Conservation (phyloP, 2,888 invertebrate genomes). For the Polydrusus cervinus region DNA sequence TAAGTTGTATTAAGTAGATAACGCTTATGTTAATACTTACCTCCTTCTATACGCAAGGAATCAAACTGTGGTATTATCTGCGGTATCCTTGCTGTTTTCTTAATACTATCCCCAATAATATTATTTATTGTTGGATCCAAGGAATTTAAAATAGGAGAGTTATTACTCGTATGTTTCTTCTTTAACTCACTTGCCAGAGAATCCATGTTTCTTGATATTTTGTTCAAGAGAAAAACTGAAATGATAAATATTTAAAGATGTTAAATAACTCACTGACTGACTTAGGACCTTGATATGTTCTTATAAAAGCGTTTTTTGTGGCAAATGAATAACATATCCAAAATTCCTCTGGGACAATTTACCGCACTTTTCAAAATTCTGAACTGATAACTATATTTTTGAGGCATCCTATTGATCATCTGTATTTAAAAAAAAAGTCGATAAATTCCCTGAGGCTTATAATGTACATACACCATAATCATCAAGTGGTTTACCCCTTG, state of each 20-base stretch:
- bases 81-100: conserved; percentile 34
- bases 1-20: too few species aligned
- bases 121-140: conserved; percentile 62
- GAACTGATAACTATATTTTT: too few species aligned
- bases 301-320: too few species aligned
- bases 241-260: conserved; percentile 22
- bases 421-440: too few species aligned
- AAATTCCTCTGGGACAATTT: not conserved
- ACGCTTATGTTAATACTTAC: conserved; percentile 4
- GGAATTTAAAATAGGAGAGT: conserved; percentile 64
- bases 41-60: conserved; percentile 32
- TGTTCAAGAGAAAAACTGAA: conserved; percentile 49
- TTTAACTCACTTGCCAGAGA: conserved; percentile 55
- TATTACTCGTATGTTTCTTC: conserved; percentile 44
- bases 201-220: conserved; percentile 54
- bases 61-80: conserved; percentile 28
- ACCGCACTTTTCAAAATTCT: too few species aligned
- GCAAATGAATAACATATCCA: too few species aligned
- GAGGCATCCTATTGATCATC: too few species aligned
- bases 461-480: too few species aligned
- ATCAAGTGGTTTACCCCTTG: too few species aligned
- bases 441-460: too few species aligned
- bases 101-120: conserved; percentile 18
- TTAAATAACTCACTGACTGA: not conserved
- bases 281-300: too few species aligned